Evolutionary conservation across 2,113 vertebrate genomes (phyloP), one percentile per base, ranked within the genome.

Genomic region (Macrotis lagotis): DNA sequence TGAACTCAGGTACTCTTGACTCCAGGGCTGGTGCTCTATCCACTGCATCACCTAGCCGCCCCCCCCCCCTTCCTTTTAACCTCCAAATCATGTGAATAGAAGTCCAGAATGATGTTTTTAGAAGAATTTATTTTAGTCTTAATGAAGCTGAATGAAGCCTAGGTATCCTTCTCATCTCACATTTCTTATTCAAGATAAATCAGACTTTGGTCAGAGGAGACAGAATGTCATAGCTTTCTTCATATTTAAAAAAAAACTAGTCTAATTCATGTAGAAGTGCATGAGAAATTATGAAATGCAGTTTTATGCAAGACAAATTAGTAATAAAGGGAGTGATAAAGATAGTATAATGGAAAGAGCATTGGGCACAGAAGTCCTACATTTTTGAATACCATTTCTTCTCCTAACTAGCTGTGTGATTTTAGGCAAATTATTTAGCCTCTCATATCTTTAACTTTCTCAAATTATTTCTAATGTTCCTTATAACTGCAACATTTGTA

Each of bases 121-220:
- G 92, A 89, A 91, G 47, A 48, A 4, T 49, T n/a, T n/a, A 44
- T 95, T 94, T 94, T 44, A 92, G 49, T 50, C 94, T 91, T 93
- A 51, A 26, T 93, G 66, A 94, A 89, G 22, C 6, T 26, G 10
- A 3, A 50, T 92, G 83, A 93, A 48, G 24, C 1, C 10, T 51
- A 91, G n/a, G 24, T 22, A 94, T 90, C n/a, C 8, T 90, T 52
- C 37, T 28, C 37, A 83, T 90, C 31, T 93, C 74, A 28, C 22
- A n/a, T 25, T 50, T 94, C 51, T 28, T 44, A 48, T 47, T 89
- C 88, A 31, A 90, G 89, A 48, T 50, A 52, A 51, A 25, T 74
- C 24, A 90, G 93, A 59, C 19, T 74, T 91, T 66, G 48, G 2
- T 83, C 89, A 91, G 16, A 48, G 94, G 94, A 50, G 92, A 93